A percentile compares a stretch with the other conserved stretches of the same genome.
phyloP scores from a whole-genome alignment of 2,797 vertebrate species.

The Sebastes variabilis region DNA sequence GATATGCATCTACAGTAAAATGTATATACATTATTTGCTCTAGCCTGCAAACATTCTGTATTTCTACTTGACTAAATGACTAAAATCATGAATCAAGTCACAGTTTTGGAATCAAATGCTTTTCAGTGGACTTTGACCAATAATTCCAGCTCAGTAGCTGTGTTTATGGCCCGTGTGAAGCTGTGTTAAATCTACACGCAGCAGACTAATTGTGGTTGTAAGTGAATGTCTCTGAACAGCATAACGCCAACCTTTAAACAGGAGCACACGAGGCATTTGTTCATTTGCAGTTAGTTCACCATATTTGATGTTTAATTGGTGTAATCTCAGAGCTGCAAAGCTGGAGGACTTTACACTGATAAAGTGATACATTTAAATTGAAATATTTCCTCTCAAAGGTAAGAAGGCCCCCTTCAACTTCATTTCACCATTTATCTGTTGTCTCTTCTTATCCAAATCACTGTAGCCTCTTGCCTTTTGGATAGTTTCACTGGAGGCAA shows the following conservation, averaged over 20 bases:
- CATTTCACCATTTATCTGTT: constrained; percentile 78
- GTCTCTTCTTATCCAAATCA: constrained; percentile 75
- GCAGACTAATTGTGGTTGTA: background rate
- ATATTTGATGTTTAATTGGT: constrained; percentile 79
- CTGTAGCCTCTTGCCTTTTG: constrained; percentile 69
- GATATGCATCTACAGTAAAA: background rate
- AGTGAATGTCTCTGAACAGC: constrained; percentile 2
- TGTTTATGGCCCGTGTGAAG: background rate
- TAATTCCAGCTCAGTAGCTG: background rate
- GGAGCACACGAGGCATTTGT: constrained; percentile 31
- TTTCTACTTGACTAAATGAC: background rate
- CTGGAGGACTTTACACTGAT: constrained; percentile 71
- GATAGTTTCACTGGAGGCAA: constrained; percentile 78
- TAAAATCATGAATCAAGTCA: background rate
- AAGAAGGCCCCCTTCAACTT: constrained; percentile 69
- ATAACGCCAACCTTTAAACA: constrained; percentile 27
- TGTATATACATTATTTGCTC: background rate
- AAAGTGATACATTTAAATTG: constrained; percentile 81
- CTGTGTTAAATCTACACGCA: background rate
- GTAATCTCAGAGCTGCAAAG: constrained; percentile 68
- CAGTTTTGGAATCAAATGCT: background rate
- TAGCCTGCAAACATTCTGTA: background rate
- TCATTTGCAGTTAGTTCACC: constrained; percentile 59
- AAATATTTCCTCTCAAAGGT: constrained; percentile 80
- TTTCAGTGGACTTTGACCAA: background rate